These are phyloP conservation scores for Leucoma salicis DNA, from an alignment of 2,888 invertebrate species.

Conservation along the genomic window DNA sequence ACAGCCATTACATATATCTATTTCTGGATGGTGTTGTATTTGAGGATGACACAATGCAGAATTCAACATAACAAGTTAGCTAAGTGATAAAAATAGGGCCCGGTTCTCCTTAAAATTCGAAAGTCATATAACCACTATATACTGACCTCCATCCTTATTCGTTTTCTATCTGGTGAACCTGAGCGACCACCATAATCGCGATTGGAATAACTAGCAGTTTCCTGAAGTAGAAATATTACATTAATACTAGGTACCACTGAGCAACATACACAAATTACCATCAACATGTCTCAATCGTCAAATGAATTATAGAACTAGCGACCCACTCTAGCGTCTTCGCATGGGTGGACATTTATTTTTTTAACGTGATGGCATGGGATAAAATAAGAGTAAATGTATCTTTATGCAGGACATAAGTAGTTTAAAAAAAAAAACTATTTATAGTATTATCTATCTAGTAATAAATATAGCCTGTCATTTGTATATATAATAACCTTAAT, in stretches of 20 bases:
- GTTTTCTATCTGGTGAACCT: conserved; percentile 84
- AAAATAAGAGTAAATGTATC: no score
- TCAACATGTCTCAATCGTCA: no score
- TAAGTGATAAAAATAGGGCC: conserved; percentile 5
- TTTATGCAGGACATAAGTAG: no score
- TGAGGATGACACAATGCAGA: conserved; percentile 17
- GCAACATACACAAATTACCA: background rate
- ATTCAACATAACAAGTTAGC: conserved; percentile 9
- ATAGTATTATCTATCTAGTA: no score
- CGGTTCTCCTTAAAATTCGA: conserved; percentile 10
- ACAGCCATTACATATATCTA: conserved; percentile 22
- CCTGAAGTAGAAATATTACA: conserved; percentile 48
- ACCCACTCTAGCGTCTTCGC: no score
- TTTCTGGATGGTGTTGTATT: conserved; percentile 16
- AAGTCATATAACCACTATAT: conserved; percentile 20
- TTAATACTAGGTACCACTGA: background rate
- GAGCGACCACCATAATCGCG: conserved; percentile 81
- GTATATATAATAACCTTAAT: no score
- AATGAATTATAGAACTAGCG: no score
- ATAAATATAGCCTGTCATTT: no score
- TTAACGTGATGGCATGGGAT: no score
- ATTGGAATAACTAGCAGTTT: conserved; percentile 72
- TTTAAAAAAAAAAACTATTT: no score
- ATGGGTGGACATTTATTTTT: background rate
- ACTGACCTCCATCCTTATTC: conserved; percentile 84